Evolutionary conservation across 2,888 invertebrate genomes (phyloP).

Genomic region (Metallyticus violacea): DNA sequence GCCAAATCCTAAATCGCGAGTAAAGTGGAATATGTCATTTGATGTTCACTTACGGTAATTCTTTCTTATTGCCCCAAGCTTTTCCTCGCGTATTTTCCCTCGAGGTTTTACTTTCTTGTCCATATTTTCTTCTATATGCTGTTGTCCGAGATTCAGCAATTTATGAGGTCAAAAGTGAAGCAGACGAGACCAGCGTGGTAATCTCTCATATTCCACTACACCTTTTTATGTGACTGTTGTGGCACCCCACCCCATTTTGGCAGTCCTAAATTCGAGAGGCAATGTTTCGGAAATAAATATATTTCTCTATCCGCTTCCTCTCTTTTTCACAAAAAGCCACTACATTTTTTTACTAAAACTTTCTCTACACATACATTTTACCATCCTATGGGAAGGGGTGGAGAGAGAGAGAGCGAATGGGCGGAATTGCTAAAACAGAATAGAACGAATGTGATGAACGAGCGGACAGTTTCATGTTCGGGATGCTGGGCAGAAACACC

Average conservation of each 20-base stretch:
- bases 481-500: neutral
- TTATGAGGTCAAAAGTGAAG: neutral
- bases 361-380: neutral
- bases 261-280: neutral
- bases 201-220: neutral
- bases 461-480: neutral
- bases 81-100: neutral
- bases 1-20: too few relatives aligned
- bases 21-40: neutral
- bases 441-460: neutral
- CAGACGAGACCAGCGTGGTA: neutral
- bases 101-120: neutral
- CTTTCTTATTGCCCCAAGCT: neutral
- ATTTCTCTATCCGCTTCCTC: neutral
- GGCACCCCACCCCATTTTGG: neutral
- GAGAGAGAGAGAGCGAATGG: too few relatives aligned
- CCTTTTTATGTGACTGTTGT: neutral
- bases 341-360: neutral
- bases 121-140: neutral
- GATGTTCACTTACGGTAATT: neutral
- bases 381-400: too few relatives aligned
- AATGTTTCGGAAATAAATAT: slow-evolving; percentile 16
- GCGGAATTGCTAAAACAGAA: neutral
- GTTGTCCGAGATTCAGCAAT: neutral
- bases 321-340: neutral